Base-by-base conservation (phyloP, 2,888 invertebrate genomes). In the Acanthosepion pharaonis region DNA sequence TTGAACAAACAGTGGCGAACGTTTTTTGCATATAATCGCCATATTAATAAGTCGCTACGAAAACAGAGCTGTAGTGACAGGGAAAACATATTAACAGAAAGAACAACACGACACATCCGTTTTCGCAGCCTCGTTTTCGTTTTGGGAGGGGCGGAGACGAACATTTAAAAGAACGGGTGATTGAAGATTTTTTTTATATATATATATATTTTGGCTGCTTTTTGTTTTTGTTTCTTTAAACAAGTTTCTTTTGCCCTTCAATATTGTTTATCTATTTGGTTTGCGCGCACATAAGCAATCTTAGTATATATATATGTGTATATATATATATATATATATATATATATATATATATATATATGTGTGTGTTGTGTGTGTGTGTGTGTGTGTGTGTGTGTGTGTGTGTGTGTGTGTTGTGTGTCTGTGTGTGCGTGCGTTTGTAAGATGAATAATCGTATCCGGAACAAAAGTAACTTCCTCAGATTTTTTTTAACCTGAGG, bases 61-160 rank as follows among this genome's bases (percentile, higher is more conserved):
- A 78, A 78, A 78, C 78, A 78, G 78, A 78, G 78, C 9, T n/a
- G n/a, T 28, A 78, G n/a, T 78, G 78, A 78, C 28, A 78, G 78
- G 64, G n/a, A 78, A 78, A 78, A 78, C 78, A 78, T 78, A 78
- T 78, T 78, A 78, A 78, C 78, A 15, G 78, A 78, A 78, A 78
- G 78, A 78, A 78, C 28, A 78, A 78, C 78, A 78, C n/a, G 78
- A 78, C 78, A 78, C 78, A 78, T 78, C 28, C 78, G 78, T 78
- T 78, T 78, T 78, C 9, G 18, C 28, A 15, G 78, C 78, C 28
- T 78, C 78, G 78, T 28, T 55, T 55, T 55, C 55, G 18, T 55
- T 55, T 55, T 55, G 55, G 55, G 28, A 78, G 78, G 78, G 28
- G 28, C 28, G n/a, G 2, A 18, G n/a, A 78, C 28, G 78, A 78